Evolutionary conservation across 2,113 vertebrate genomes (phyloP).

Genomic region (Sciurus niger): DNA sequence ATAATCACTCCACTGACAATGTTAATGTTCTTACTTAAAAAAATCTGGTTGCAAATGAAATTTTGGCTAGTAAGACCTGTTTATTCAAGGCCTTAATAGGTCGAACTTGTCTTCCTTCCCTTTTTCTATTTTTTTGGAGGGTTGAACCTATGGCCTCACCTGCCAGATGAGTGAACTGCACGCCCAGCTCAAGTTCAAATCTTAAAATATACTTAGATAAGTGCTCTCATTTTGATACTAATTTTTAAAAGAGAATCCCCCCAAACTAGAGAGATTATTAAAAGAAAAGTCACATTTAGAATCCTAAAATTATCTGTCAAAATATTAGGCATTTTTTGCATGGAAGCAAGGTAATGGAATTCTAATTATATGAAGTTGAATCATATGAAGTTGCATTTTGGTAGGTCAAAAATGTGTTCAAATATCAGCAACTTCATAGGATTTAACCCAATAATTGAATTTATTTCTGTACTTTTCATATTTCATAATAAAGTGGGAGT

Average conservation of each 20-base stretch:
- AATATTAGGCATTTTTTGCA: background rate
- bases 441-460: conserved; percentile 64
- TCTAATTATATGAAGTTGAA: conserved; percentile 55
- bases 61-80: background rate
- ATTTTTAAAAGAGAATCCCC: background rate
- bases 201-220: background rate
- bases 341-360: background rate
- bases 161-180: background rate
- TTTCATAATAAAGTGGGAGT: conserved; percentile 58
- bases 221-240: background rate
- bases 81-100: background rate
- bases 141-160: background rate
- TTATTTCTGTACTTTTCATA: conserved; percentile 33
- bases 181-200: background rate
- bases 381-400: conserved; percentile 38
- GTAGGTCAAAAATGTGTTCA: conserved; percentile 51
- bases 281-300: conserved; percentile 42
- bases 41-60: background rate
- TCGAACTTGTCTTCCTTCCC: background rate
- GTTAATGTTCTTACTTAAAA: fast-evolving
- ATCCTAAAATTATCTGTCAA: conserved; percentile 61
- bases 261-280: background rate
- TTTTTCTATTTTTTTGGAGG: background rate
- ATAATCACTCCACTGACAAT: fast-evolving
- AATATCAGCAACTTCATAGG: conserved; percentile 61